Percentiles rank a stretch among this genome's conserved stretches.
phyloP scores from a whole-genome alignment of 2,113 vertebrate genomes.

The Poicephalus gulielmi region DNA sequence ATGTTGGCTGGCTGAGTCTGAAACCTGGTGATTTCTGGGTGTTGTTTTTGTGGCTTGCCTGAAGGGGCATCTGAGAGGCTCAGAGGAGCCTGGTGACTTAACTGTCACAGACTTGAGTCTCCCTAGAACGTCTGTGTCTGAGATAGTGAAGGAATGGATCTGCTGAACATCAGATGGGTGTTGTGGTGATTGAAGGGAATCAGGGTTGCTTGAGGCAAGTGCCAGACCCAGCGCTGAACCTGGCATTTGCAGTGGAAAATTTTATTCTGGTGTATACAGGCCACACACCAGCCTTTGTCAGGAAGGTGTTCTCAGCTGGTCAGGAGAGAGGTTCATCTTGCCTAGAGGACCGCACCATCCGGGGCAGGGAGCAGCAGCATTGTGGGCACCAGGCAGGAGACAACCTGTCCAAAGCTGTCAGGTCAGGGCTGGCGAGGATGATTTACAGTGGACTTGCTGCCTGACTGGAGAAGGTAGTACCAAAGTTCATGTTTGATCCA shows the following conservation, averaged over 20 bases:
- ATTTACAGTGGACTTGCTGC: background rate
- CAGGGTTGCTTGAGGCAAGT: too few relatives aligned
- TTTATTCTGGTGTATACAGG: background rate
- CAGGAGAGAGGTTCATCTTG: background rate
- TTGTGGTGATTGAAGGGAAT: background rate
- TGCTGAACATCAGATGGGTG: background rate
- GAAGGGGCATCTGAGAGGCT: rapidly evolving
- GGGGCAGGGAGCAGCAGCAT: background rate
- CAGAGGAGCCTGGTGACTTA: background rate
- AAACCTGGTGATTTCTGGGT: background rate
- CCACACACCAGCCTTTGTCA: background rate
- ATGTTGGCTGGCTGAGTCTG: background rate
- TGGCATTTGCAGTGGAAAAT: background rate
- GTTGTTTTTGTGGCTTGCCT: background rate
- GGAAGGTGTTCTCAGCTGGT: background rate
- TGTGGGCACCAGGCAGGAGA: background rate
- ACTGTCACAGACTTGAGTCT: background rate
- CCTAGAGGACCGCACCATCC: background rate
- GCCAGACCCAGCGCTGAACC: background rate
- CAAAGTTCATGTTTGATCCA: background rate
- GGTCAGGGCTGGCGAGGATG: background rate
- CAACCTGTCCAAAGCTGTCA: background rate
- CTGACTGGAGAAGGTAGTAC: background rate
- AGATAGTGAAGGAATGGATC: background rate
- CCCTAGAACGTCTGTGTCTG: background rate